These are phyloP conservation scores for Lamprologus callipterus DNA, from an alignment of 2,113 vertebrate genomes.

Conservation along the genomic window DNA sequence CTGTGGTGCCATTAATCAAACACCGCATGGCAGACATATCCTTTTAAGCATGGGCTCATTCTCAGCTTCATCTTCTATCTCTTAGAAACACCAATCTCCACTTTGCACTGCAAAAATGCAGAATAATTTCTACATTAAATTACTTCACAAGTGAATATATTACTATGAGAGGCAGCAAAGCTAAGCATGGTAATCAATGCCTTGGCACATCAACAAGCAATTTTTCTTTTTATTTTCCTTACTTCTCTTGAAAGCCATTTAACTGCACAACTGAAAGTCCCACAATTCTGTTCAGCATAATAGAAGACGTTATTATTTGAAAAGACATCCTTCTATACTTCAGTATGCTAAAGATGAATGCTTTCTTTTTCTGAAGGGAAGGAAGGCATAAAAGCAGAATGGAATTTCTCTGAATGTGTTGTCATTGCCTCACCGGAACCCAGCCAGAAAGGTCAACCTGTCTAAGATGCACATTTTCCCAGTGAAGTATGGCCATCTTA, in stretches of 20 bases:
- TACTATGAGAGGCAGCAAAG: not conserved
- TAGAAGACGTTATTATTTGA: not conserved
- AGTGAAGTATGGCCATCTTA: not conserved
- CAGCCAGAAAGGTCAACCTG: conserved; percentile 31
- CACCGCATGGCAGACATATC: conserved; percentile 30
- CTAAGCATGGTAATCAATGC: conserved; percentile 5
- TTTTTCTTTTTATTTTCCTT: not conserved
- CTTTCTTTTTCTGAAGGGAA: not conserved
- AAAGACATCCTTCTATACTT: not conserved
- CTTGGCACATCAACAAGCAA: not conserved
- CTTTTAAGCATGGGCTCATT: conserved; percentile 32
- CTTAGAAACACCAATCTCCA: conserved; percentile 5
- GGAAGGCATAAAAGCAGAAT: not conserved
- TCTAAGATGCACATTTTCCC: not conserved
- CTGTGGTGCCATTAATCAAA: conserved; percentile 61
- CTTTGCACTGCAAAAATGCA: conserved; percentile 2
- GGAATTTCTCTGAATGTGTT: not conserved
- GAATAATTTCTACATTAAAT: conserved; percentile 25
- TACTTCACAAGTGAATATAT: conserved; percentile 10
- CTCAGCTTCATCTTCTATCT: conserved; percentile 19
- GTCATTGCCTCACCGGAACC: not conserved
- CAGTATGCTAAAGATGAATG: not conserved
- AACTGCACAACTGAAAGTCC: not conserved
- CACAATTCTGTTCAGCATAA: not conserved
- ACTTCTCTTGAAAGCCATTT: not conserved